A percentile compares a stretch with the other conserved stretches of the same genome.
Conservation (phyloP, 1,140 invertebrate genomes). For the Maconellicoccus hirsutus region DNA sequence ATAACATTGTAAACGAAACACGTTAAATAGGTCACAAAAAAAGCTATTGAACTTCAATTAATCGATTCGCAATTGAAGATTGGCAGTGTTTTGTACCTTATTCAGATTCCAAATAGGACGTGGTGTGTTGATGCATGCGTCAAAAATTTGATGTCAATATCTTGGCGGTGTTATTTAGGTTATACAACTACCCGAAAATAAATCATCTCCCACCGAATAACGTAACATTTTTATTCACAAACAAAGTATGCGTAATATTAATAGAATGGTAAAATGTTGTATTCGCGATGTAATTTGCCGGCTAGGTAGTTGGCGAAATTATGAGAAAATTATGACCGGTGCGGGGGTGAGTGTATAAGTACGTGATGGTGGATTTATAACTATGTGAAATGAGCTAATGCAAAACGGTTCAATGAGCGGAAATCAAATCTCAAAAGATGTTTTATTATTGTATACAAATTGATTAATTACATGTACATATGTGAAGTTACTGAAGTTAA, state of each 20-base stretch:
- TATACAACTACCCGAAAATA: not conserved
- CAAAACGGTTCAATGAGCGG: no score
- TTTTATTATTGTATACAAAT: no score
- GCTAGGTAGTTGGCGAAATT: not conserved
- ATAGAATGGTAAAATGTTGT: not conserved
- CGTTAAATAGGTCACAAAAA: not conserved
- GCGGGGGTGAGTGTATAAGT: no score
- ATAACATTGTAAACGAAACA: no score
- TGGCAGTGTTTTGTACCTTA: not conserved
- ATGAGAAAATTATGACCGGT: no score
- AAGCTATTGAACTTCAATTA: not conserved
- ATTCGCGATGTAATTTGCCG: not conserved
- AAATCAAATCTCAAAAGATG: no score
- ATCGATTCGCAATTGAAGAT: not conserved
- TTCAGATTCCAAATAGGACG: constrained; percentile 1
- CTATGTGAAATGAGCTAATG: no score
- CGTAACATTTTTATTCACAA: not conserved
- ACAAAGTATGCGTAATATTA: constrained; percentile 9
- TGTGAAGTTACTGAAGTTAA: no score
- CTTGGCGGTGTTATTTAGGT: not conserved
- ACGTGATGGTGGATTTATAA: no score
- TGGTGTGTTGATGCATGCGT: not conserved
- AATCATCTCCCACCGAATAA: not conserved
- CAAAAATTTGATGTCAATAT: constrained; percentile 9
- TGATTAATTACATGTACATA: no score